Conservation (phyloP, 2,113 vertebrate species). For the Callionymus lyra region DNA sequence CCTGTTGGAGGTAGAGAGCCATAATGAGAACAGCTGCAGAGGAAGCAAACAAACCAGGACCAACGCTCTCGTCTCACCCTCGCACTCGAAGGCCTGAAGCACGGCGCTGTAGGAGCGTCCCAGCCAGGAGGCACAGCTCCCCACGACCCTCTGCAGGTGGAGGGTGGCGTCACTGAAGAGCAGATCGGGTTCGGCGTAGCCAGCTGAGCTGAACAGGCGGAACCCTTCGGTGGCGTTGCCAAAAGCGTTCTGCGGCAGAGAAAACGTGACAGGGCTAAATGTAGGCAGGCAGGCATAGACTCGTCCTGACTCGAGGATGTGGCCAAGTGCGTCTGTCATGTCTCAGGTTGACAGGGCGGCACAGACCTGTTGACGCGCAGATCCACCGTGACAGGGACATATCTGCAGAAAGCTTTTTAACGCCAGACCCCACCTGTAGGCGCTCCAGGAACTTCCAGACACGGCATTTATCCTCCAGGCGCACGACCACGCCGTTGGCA, state of each 20-base stretch:
- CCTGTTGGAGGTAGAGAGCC: constrained; percentile 47
- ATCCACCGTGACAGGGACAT: too few species aligned
- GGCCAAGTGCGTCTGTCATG: too few species aligned
- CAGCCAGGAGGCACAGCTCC: constrained; percentile 69
- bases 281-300: constrained; percentile 16
- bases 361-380: too few species aligned
- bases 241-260: constrained; percentile 56
- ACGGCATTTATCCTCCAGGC: constrained; percentile 65
- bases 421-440: constrained; percentile 55
- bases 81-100: constrained; percentile 71
- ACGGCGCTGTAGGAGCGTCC: constrained; percentile 63
- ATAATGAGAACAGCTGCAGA: constrained; percentile 28
- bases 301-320: too few species aligned
- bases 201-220: constrained; percentile 65
- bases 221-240: constrained; percentile 60
- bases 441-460: constrained; percentile 73
- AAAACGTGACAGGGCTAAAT: constrained; percentile 23
- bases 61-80: constrained; percentile 50
- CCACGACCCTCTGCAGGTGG: constrained; percentile 67
- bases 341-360: constrained; percentile 3
- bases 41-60: background rate
- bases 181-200: constrained; percentile 59
- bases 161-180: constrained; percentile 68
- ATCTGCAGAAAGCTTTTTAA: too few species aligned
- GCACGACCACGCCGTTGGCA: constrained; percentile 66